A percentile compares a stretch with the other conserved stretches of the same genome.
Evolutionary conservation across 2,888 invertebrate genomes (phyloP).

Genomic region (Synergus itoensis): DNA sequence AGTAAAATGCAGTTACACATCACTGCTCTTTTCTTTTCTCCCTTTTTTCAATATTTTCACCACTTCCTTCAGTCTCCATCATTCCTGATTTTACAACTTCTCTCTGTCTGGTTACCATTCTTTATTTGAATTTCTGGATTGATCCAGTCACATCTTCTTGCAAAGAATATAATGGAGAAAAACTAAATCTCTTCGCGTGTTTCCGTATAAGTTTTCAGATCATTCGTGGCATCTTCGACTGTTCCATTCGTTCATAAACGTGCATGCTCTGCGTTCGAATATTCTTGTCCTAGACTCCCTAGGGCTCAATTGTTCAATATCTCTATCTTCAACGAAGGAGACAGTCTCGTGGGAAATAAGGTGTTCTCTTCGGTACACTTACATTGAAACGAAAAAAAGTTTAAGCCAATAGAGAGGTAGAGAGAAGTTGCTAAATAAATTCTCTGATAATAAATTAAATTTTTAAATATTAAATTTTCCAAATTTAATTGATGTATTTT

Average conservation of each 20-base stretch:
- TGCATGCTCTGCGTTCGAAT: slow-evolving; percentile 8
- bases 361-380: neutral
- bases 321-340: neutral
- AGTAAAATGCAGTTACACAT: slow-evolving; percentile 34
- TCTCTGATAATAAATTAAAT: too few species aligned
- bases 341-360: slow-evolving; percentile 2
- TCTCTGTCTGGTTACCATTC: neutral
- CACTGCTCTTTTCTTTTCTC: neutral
- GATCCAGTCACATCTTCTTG: neutral
- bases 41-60: slow-evolving; percentile 27
- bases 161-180: neutral
- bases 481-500: neutral
- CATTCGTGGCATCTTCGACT: slow-evolving; percentile 6
- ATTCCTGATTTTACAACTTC: slow-evolving; percentile 5
- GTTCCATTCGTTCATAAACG: slow-evolving; percentile 2
- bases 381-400: neutral
- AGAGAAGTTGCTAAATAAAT: neutral
- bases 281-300: neutral
- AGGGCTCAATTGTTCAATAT: neutral
- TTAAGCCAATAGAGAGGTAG: neutral
- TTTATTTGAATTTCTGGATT: neutral
- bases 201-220: neutral
- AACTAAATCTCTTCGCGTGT: neutral
- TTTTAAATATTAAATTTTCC: too few species aligned
- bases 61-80: slow-evolving; percentile 6